Base-by-base conservation (phyloP, 2,797 vertebrate genomes). In the Nannoperca australis region DNA sequence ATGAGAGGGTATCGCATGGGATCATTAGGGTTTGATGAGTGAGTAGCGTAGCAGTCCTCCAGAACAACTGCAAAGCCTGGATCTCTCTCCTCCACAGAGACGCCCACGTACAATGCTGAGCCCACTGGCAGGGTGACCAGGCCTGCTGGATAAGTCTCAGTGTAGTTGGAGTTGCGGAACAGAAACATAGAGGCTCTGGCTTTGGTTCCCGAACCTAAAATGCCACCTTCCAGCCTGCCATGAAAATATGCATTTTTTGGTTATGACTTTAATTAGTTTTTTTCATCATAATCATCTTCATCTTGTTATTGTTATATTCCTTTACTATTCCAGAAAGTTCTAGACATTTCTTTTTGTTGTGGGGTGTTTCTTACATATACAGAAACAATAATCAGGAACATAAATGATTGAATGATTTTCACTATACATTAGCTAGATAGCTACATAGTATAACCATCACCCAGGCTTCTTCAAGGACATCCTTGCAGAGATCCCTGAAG, bases 11-110 rank as follows among this genome's bases (percentile, higher is more conserved):
- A 93, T 64, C 73, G 85, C 45, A n/a, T 18, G 2, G 83, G 66
- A 63, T 94, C 84, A 0, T 70, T 4, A n/a, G 79, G 75, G 51
- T 91, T 76, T 4, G 70, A 0, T 0, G 92, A 87, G 24, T 92
- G 89, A 0, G 93, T 94, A 49, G 92, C 87, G 8, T 93, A 95
- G 85, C 96, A 96, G 66, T 95, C 81, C 24, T 89, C 92, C 78
- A 96, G 14, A 60, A 95, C 66, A 7, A 95, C 78, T 1, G 78
- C 88, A 51, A 96, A 95, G 11, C 2, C 47, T 17, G 63, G 54
- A 0, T 95, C 91, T 1, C 76, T 86, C 4, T 56, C 74, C 1
- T 90, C 70, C 62, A 95, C 83, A 47, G 89, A 84, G 78, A 94
- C 74, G 0, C 93, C 93, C 70, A 96, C 92, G 0, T 95, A 89